Conservation (phyloP, 2,113 vertebrate species). For the Limnothrissa miodon region DNA sequence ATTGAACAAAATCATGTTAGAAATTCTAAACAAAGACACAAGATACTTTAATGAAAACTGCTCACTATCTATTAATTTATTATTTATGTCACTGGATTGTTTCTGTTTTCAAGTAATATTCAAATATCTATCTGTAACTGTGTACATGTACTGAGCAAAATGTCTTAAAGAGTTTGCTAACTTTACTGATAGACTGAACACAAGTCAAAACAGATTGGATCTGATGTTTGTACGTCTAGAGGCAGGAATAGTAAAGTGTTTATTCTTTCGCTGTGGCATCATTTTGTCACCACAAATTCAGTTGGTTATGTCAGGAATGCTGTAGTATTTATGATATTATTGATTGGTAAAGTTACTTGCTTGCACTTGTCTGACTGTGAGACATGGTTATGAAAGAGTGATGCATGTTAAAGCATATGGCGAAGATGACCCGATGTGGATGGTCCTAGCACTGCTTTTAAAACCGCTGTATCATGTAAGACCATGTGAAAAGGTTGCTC, state of each 20-base stretch:
- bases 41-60: neutral
- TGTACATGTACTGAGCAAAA: slow-evolving; percentile 33
- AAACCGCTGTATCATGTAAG: neutral
- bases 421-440: neutral
- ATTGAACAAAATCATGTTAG: neutral
- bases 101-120: slow-evolving; percentile 15
- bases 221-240: neutral
- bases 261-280: neutral
- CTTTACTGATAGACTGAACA: neutral
- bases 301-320: neutral
- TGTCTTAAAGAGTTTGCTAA: slow-evolving; percentile 41
- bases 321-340: neutral
- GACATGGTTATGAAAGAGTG: neutral
- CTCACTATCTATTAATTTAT: neutral
- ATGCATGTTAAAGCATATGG: neutral
- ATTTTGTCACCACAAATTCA: neutral
- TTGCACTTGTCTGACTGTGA: slow-evolving; percentile 17
- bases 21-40: neutral
- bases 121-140: slow-evolving; percentile 19
- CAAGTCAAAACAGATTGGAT: neutral
- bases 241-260: neutral
- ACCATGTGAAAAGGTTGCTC: neutral
- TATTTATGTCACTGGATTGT: slow-evolving; percentile 22
- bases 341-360: neutral
- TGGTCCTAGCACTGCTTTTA: neutral